Evolutionary conservation across 2,888 invertebrate species (phyloP), one percentile per base, ranked within the genome.

Genomic region (Eristalinus aeneus): DNA sequence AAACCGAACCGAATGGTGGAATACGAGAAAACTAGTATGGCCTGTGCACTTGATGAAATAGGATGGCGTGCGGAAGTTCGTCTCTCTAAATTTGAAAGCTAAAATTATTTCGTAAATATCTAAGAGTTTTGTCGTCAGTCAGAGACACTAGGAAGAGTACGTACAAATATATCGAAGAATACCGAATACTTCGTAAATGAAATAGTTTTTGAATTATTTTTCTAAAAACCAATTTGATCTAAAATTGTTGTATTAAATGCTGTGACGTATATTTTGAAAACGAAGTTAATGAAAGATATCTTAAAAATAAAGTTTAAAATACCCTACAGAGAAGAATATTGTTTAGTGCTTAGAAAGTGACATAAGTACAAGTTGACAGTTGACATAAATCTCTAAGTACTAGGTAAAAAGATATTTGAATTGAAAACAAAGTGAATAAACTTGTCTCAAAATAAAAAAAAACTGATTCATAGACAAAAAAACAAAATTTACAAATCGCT

Each of bases 11-110:
- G 71, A 86, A 86, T 86, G 86, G 86, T 86, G 82, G 86, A 86
- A 78, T 78, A 81, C 77, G 72, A 54, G 71, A 73, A 69, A 87
- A 79, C 88, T 89, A 90, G 90, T 90, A 88, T 89, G 89, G 89
- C 89, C 89, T 89, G 89, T 89, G 89, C 89, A 89, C 89, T 90
- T 89, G 88, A 88, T 88, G 89, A 88, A 86, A 88, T 79, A 89
- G 88, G 89, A 89, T 89, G 89, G 88, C 88, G 88, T 86, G 88
- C 86, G 88, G 86, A 86, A 86, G 82, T 82, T 78, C 78, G 86
- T 86, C 86, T 77, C 65, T 82, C 72, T 63, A 80, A 80, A 77
- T 74, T 73, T 81, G 60, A 81, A 71, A 77, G 73, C 86, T 69
- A 81, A 86, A 74, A 86, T 77, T 71, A 69, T 81, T 65, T 81